Evolutionary conservation across 2,797 vertebrate species (phyloP), one percentile per base, ranked within the genome.

Genomic region (Jordanella pulchra): DNA sequence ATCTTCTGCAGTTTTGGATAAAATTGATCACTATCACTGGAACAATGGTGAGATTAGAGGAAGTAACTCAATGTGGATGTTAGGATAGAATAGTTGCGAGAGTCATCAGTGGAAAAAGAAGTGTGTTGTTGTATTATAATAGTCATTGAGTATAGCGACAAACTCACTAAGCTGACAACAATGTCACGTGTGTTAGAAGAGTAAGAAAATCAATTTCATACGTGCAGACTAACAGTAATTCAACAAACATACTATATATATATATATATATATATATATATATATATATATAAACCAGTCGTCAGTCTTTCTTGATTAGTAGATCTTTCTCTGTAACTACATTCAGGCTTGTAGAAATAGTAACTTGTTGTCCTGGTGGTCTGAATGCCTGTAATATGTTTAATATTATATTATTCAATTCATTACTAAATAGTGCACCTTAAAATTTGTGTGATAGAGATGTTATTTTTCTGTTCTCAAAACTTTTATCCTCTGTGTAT

Each of bases 41-140:
- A 93, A 89, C 0, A 88, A 92, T 4, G 93, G 93, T 94, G 92
- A 95, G 92, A 72, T 65, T 60, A 45, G 39, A 75, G 53, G 72
- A 0, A n/a, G 7, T 45, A 60, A 63, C n/a, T 12, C 13, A 13
- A 56, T 13, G 35, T 66, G 77, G 69, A 18, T 35, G 32, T 35
- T 35, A 2, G 47, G 0, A 17, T 14, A 67, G 71, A 23, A 42
- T 45, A 77, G 63, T 78, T 70, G 53, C 17, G 56, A 50, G 27
- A 42, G 55, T 27, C 67, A 56, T 17, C 42, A 3, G 17, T 58
- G 7, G 14, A 7, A 32, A 32, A 1, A 44, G 0, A 30, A 23
- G 25, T 18, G 7, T 47, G 1, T 21, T 28, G 44, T 51, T 15
- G 50, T 67, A 32, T 23, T 30, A 67, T 53, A 13, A 25, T 35